phyloP scores from a whole-genome alignment of 2,113 vertebrate genomes.

The Pteronura brasiliensis region DNA sequence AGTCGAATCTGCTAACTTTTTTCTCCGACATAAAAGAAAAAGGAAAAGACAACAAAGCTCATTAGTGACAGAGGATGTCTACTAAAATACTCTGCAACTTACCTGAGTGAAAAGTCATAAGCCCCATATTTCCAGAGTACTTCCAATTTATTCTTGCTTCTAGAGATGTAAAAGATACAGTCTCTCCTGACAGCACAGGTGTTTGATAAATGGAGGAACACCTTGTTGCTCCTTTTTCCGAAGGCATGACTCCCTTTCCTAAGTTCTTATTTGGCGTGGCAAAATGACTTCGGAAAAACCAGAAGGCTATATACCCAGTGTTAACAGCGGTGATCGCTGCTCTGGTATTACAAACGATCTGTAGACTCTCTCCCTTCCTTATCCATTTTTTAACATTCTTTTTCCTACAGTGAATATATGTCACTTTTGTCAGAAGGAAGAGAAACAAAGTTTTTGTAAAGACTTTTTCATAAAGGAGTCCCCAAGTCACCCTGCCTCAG shows the following conservation, averaged over 20 bases:
- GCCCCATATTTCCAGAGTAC: not conserved
- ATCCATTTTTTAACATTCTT: not conserved
- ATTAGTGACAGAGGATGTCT: not conserved
- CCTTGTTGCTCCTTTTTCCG: not conserved
- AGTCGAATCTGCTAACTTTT: not conserved
- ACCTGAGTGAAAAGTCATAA: constrained; percentile 11
- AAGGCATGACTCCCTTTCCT: not conserved
- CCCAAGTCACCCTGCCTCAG: not conserved
- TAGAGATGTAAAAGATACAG: constrained; percentile 24
- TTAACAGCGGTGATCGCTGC: not conserved
- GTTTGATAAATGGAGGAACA: constrained; percentile 40
- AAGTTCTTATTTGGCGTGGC: not conserved
- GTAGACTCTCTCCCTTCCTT: not conserved
- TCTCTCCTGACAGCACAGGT: constrained; percentile 27
- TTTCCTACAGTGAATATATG: not conserved
- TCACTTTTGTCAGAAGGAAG: constrained; percentile 14
- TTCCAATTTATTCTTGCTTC: constrained; percentile 39
- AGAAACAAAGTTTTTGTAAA: constrained; percentile 5
- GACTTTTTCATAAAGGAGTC: not conserved
- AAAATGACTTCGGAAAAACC: constrained; percentile 54
- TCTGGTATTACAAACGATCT: not conserved
- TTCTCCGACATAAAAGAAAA: not conserved
- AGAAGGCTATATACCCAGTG: not conserved
- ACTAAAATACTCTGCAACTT: not conserved
- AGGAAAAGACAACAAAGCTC: not conserved